phyloP scores from a whole-genome alignment of 2,113 vertebrate species.

The Cebidichthys violaceus region DNA sequence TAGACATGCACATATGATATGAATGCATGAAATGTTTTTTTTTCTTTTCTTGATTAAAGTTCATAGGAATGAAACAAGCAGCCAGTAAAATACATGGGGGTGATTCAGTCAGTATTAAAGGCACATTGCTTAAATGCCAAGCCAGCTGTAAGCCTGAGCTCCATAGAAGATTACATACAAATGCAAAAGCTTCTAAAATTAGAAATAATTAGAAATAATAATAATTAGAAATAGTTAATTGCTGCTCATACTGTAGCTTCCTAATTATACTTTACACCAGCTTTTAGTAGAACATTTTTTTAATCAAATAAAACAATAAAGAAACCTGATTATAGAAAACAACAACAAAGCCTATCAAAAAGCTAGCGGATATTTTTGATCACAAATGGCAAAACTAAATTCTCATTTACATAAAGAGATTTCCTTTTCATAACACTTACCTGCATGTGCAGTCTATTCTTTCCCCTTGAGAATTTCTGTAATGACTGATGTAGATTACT shows the following conservation, averaged over 20 bases:
- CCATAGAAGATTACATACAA: background rate
- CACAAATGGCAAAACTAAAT: constrained; percentile 8
- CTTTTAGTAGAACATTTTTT: background rate
- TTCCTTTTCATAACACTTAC: background rate
- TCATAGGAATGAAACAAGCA: background rate
- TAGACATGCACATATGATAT: background rate
- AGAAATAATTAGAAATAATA: background rate
- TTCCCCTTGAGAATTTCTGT: background rate
- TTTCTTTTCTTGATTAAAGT: background rate
- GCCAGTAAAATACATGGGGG: background rate
- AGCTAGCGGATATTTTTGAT: constrained; percentile 13
- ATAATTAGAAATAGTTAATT: background rate
- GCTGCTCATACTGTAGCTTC: background rate
- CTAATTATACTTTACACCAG: background rate
- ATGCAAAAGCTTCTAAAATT: background rate
- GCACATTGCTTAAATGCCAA: background rate
- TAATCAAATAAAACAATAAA: background rate
- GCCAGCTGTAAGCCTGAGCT: background rate
- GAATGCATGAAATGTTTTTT: background rate
- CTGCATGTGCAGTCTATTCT: background rate
- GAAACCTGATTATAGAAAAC: background rate
- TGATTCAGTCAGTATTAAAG: constrained; percentile 21
- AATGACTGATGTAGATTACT: background rate
- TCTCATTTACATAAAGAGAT: background rate
- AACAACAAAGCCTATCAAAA: constrained; percentile 8